Percentiles rank a stretch among this genome's conserved stretches.
Evolutionary conservation across 1,140 invertebrate species (phyloP).

Genomic region (Hormaphis cornu): DNA sequence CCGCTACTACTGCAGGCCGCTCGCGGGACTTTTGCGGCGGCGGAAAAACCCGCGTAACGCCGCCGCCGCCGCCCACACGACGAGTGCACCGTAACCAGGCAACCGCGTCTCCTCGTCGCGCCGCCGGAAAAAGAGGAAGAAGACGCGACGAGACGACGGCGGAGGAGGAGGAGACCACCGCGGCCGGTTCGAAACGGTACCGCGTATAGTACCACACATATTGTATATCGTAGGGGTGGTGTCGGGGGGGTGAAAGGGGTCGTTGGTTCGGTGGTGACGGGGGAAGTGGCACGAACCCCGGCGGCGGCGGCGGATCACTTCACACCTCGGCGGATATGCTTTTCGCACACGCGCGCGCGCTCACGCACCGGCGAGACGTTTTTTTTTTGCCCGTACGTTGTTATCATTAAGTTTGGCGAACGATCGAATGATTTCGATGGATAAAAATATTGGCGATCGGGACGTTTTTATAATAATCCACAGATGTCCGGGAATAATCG

Average conservation of each 20-base stretch:
- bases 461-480: too few relatives aligned
- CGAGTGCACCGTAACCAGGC: slow-evolving; percentile 7
- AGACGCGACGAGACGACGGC: background rate
- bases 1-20: background rate
- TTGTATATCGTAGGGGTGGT: too few relatives aligned
- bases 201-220: too few relatives aligned
- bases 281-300: too few relatives aligned
- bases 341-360: background rate
- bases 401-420: too few relatives aligned
- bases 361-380: background rate
- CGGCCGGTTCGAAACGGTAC: too few relatives aligned
- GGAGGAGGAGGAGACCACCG: background rate
- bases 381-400: too few relatives aligned
- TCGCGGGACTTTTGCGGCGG: background rate
- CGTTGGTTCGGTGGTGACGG: too few relatives aligned
- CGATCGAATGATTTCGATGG: too few relatives aligned
- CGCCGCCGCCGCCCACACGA: slow-evolving; percentile 5
- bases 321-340: slow-evolving; percentile 18
- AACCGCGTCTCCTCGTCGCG: background rate
- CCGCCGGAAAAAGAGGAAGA: background rate
- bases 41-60: background rate
- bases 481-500: too few relatives aligned
- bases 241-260: background rate
- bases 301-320: background rate
- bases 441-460: too few relatives aligned